These are phyloP conservation scores for Drosophila mulleri DNA, from an alignment of 2,888 invertebrate species.

Conservation along the genomic window DNA sequence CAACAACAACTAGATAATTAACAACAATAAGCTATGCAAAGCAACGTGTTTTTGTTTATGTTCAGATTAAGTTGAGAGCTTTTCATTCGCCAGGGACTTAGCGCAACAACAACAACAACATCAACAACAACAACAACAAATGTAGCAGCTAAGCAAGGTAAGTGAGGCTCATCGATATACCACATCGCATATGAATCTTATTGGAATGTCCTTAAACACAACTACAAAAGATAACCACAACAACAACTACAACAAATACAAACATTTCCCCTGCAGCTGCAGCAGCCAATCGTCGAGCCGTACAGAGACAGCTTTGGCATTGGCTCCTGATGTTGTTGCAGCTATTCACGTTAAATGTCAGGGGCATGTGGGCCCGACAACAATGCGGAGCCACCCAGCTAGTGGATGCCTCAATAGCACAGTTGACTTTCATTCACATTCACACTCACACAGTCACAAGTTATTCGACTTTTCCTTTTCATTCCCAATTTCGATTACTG, in stretches of 20 bases:
- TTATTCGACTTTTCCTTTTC: constrained; percentile 21
- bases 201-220: constrained; percentile 19
- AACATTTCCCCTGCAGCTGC: constrained; percentile 41
- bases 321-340: constrained; percentile 39
- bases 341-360: constrained; percentile 72
- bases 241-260: not conserved
- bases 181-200: constrained; percentile 7
- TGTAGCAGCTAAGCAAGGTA: constrained; percentile 68
- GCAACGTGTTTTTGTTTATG: constrained; percentile 61
- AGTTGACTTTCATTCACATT: constrained; percentile 25
- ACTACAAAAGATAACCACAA: constrained; percentile 3
- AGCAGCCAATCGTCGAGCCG: constrained; percentile 67
- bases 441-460: not conserved
- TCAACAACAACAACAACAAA: constrained; percentile 34
- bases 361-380: constrained; percentile 69
- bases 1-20: constrained; percentile 15
- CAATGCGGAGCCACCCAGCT: constrained; percentile 12
- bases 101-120: not conserved
- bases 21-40: constrained; percentile 38
- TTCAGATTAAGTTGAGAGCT: constrained; percentile 43
- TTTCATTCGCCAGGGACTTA: constrained; percentile 15
- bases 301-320: constrained; percentile 60
- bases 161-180: constrained; percentile 18
- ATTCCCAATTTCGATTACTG: not conserved
- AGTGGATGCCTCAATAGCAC: constrained; percentile 12